phyloP scores from a whole-genome alignment of 2,797 vertebrate species.

The Hyperoplus lanceolatus region DNA sequence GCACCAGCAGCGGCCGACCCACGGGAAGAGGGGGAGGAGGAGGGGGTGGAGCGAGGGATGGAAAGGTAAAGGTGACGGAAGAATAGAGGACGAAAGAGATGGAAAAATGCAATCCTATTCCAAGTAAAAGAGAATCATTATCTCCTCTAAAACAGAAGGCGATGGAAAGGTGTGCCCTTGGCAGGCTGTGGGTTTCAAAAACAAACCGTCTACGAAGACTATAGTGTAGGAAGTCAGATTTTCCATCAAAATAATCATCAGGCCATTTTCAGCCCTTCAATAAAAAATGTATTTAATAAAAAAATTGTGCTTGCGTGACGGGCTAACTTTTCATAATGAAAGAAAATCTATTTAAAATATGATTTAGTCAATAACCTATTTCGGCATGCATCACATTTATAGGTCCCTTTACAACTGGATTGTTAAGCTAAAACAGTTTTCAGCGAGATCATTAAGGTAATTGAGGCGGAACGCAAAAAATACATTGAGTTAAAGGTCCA shows the following conservation, averaged over 20 bases:
- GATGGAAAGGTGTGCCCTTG: slow-evolving; percentile 69
- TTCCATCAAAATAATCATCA: slow-evolving; percentile 39
- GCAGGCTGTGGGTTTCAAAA: slow-evolving; percentile 43
- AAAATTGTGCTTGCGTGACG: slow-evolving; percentile 4
- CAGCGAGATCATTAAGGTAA: background rate
- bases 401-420: background rate
- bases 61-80: slow-evolving; percentile 74
- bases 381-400: background rate
- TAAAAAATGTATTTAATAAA: slow-evolving; percentile 22
- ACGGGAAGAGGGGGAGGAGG: slow-evolving; percentile 42
- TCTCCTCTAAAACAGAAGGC: slow-evolving; percentile 76
- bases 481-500: background rate
- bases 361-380: background rate
- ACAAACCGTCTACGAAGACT: slow-evolving; percentile 26
- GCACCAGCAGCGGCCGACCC: slow-evolving; percentile 47
- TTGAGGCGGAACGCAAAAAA: background rate
- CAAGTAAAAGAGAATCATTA: slow-evolving; percentile 81
- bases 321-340: slow-evolving; percentile 19
- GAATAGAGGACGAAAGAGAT: slow-evolving; percentile 54
- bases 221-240: slow-evolving; percentile 5
- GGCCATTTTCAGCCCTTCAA: slow-evolving; percentile 6
- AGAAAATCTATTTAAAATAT: background rate
- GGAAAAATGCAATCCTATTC: slow-evolving; percentile 84
- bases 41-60: slow-evolving; percentile 38
- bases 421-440: background rate